phyloP scores from a whole-genome alignment of 2,113 vertebrate genomes.

The Otus sunia region DNA sequence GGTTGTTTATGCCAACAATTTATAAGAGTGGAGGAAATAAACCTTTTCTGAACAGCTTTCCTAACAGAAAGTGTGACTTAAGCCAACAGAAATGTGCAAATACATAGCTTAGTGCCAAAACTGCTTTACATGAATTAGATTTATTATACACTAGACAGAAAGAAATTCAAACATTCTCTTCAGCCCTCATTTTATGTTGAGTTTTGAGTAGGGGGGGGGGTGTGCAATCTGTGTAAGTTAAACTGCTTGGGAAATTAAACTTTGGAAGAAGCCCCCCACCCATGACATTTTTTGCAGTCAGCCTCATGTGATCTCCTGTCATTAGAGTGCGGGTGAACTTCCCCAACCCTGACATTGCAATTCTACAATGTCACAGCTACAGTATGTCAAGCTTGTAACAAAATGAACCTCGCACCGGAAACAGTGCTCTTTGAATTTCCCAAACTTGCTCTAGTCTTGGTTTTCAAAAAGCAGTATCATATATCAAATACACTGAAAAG shows the following conservation, averaged over 20 bases:
- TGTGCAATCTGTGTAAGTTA: neutral
- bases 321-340: slow-evolving; percentile 23
- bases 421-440: slow-evolving; percentile 14
- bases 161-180: neutral
- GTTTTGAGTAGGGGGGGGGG: neutral
- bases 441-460: slow-evolving; percentile 16
- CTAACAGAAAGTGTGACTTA: slow-evolving; percentile 53
- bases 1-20: slow-evolving; percentile 45
- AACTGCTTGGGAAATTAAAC: slow-evolving; percentile 45
- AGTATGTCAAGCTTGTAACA: neutral
- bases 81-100: slow-evolving; percentile 57
- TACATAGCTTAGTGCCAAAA: slow-evolving; percentile 39
- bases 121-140: slow-evolving; percentile 40
- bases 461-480: slow-evolving; percentile 37
- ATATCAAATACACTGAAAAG: slow-evolving; percentile 29
- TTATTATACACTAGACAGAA: slow-evolving; percentile 46
- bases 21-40: slow-evolving; percentile 38
- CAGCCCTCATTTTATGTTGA: neutral
- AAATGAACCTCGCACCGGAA: slow-evolving; percentile 56
- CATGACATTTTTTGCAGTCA: neutral
- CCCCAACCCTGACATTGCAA: neutral
- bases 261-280: neutral
- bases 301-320: neutral
- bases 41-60: slow-evolving; percentile 40
- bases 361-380: slow-evolving; percentile 56